Base-by-base conservation (phyloP, 2,888 invertebrate genomes). In the Epirrhoe alternata region DNA sequence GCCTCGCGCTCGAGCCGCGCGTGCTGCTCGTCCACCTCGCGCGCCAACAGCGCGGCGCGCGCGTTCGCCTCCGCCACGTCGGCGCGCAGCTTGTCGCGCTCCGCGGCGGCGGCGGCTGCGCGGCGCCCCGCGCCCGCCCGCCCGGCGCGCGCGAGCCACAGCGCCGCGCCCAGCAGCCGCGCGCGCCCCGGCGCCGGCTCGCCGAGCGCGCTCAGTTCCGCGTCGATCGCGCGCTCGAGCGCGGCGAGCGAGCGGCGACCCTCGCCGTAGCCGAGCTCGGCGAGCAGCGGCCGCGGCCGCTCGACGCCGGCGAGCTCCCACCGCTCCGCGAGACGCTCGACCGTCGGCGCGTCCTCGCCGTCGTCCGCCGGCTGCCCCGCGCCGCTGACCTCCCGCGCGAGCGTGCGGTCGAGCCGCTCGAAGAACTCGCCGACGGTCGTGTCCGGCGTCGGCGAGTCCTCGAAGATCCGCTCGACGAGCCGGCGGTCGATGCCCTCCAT, bases 1-100 rank as follows among this genome's bases (percentile, higher is more conserved):
- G 96, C 94, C 35, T 96, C 95, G 69, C 95, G 95, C 84, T 98
- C 98, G 82, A 98, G 94, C 66, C 96, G 95, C 0, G 96, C 95
- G 84, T 98, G 98, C 76, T 97, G 96, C 79, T 98, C 98, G 84
- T 99, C 98, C 1, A 98, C 97, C 86, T 98, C 98, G 77, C 97
- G 97, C 0, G 98, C 98, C 57, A 98, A 91, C 61, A 97, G 84
- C 0, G 95, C 94, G 0, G 97, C 97, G 74, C 98, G 94, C 64
- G 96, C 94, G 82, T 98, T 97, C 0, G 98, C 97, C 82, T 97
- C 97, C 17, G 94, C 92, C 16, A 98, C 95, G 80, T 98, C 97
- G 10, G 94, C 89, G 69, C 96, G 95, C 47, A 98, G 87, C 84
- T 98, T 98, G 74, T 97, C 96, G 61, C 97, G 95, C 84, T 98